Evolutionary conservation across 2,888 invertebrate species (phyloP).

Genomic region (Lasioglossum figueresi): DNA sequence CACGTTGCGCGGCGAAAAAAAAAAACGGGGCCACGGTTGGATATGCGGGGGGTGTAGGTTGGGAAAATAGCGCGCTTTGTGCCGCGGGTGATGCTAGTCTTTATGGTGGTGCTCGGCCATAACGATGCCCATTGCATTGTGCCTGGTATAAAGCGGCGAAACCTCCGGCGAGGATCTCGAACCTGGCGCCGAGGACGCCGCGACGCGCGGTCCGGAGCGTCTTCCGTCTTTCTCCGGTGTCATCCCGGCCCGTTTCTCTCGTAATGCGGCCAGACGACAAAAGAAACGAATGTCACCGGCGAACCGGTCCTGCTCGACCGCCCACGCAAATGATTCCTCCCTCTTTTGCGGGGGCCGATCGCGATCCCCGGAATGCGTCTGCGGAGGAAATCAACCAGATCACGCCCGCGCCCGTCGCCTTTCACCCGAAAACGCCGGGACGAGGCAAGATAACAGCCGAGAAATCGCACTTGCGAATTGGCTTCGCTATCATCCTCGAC

Average conservation of each 20-base stretch:
- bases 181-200: conserved; percentile 65
- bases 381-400: conserved; percentile 34
- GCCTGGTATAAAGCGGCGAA: conserved; percentile 67
- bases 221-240: conserved; percentile 15
- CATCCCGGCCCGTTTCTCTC: conserved; percentile 29
- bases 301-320: conserved; percentile 21
- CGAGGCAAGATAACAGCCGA: background rate
- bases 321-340: conserved; percentile 47
- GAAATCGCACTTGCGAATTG: conserved; percentile 23
- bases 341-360: conserved; percentile 13
- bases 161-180: conserved; percentile 43
- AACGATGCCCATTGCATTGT: conserved; percentile 77
- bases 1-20: conserved; percentile 19
- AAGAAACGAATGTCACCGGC: conserved; percentile 72
- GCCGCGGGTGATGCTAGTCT: conserved; percentile 73
- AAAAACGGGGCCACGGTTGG: conserved; percentile 53
- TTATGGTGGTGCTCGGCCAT: conserved; percentile 75
- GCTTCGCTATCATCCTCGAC: conserved; percentile 33
- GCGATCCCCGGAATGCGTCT: conserved; percentile 30
- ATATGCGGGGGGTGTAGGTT: conserved; percentile 49
- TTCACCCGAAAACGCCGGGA: conserved; percentile 34
- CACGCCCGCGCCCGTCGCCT: conserved; percentile 20
- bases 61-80: conserved; percentile 77
- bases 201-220: background rate
- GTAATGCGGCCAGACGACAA: conserved; percentile 71